phyloP scores from a whole-genome alignment of 2,888 invertebrate species.

The Exocentrus adspersus region DNA sequence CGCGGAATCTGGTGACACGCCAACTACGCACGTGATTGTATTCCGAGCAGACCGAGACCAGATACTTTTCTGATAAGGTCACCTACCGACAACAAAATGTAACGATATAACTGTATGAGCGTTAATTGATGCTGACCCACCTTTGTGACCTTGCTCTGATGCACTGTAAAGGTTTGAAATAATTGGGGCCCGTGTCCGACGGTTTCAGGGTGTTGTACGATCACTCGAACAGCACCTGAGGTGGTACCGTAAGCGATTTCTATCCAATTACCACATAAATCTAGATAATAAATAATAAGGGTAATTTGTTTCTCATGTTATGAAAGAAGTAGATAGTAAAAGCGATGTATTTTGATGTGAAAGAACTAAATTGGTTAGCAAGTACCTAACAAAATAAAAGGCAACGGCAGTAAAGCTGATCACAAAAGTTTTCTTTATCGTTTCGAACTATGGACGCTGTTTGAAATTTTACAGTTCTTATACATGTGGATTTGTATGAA shows the following conservation, averaged over 20 bases:
- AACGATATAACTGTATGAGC: no score
- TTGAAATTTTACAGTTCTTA: no score
- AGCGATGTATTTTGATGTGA: conserved; percentile 22
- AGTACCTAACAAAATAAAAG: conserved; percentile 16
- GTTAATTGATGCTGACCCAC: conserved; percentile 67
- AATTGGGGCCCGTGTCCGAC: conserved; percentile 98
- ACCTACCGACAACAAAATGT: no score
- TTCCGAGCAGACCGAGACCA: conserved; percentile 96
- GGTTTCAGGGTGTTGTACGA: conserved; percentile 98
- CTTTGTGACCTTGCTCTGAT: conserved; percentile 95
- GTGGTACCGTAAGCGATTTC: conserved; percentile 99
- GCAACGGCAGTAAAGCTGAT: conserved; percentile 16
- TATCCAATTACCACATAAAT: conserved; percentile 98
- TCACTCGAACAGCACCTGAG: conserved; percentile 94
- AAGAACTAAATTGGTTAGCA: conserved; percentile 2
- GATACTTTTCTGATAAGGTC: conserved; percentile 92
- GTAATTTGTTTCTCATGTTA: conserved; percentile 15
- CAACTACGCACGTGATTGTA: conserved; percentile 98
- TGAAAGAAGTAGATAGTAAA: background rate
- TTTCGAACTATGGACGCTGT: no score
- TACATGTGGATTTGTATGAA: no score
- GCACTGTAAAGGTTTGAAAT: conserved; percentile 98
- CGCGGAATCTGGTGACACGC: conserved; percentile 95
- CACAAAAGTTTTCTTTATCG: conserved; percentile 16
- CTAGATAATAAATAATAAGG: conserved; percentile 64